These are phyloP conservation scores for Spodoptera litura DNA, from an alignment of 1,140 invertebrate genomes.

Conservation along the genomic window DNA sequence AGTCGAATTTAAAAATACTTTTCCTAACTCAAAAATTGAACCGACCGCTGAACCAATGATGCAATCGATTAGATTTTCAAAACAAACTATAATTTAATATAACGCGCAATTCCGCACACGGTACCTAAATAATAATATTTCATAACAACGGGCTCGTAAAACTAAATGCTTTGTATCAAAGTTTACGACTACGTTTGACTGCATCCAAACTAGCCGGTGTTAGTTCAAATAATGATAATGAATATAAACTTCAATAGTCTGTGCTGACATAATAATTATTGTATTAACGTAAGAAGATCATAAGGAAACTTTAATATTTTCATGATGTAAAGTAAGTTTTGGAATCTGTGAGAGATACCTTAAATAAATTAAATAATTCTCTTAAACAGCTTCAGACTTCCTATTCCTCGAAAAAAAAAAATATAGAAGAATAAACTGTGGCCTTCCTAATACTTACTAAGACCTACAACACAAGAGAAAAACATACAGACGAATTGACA, in stretches of 20 bases:
- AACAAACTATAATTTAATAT: neutral
- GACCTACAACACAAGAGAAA: no score
- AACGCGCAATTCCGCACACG: neutral
- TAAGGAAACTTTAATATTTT: no score
- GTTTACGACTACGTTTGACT: slow-evolving; percentile 9
- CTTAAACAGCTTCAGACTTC: no score
- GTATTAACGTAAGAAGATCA: no score
- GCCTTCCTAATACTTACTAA: no score
- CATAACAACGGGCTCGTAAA: slow-evolving; percentile 18
- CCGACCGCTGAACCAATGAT: neutral
- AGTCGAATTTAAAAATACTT: no score
- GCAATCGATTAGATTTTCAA: neutral
- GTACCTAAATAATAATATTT: slow-evolving; percentile 5
- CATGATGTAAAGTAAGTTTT: no score
- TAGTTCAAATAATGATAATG: neutral
- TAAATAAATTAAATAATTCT: no score
- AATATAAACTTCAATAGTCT: slow-evolving; percentile 13
- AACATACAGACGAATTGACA: no score
- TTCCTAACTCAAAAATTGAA: neutral
- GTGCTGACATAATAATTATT: neutral
- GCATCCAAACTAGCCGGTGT: slow-evolving; percentile 6
- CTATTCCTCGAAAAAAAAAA: no score
- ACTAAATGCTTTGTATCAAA: neutral
- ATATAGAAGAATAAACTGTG: no score
- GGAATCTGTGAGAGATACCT: no score